Evolutionary conservation across 2,113 vertebrate genomes (phyloP).

Genomic region (Ptilonorhynchus violaceus): DNA sequence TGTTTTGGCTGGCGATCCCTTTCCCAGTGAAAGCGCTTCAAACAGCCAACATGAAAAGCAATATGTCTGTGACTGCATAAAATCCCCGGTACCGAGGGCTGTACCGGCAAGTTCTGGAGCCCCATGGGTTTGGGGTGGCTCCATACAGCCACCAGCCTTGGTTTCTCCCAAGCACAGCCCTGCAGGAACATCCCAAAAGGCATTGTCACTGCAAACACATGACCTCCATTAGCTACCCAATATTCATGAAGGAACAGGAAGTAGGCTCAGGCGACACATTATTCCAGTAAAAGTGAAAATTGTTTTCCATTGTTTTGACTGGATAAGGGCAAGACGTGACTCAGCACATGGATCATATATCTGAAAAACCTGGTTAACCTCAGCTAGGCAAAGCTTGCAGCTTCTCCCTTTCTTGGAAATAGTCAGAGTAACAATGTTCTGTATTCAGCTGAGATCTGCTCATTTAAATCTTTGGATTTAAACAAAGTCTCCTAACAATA

Average conservation of each 20-base stretch:
- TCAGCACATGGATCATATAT: background rate
- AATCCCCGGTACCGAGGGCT: background rate
- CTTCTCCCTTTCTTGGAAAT: background rate
- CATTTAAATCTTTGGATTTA: background rate
- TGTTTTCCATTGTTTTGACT: background rate
- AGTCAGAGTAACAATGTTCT: background rate
- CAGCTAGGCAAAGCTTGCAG: background rate
- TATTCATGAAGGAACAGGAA: background rate
- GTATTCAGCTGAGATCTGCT: background rate
- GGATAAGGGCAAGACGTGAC: background rate
- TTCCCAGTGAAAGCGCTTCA: background rate
- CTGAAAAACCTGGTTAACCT: background rate
- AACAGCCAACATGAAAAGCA: background rate
- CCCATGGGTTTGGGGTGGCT: fast-evolving
- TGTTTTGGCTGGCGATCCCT: background rate
- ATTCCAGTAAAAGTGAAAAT: background rate
- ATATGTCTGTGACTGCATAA: background rate
- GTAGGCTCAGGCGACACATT: background rate
- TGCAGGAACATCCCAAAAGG: background rate
- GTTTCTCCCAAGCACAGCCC: background rate
- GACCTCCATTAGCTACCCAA: background rate
- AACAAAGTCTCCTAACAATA: background rate
- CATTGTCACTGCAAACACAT: background rate
- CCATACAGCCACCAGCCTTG: background rate
- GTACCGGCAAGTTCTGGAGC: fast-evolving